Percentiles rank a stretch among this genome's conserved stretches.
These are phyloP conservation scores for Lophius americanus DNA, from an alignment of 2,797 vertebrate genomes.

Conservation along the genomic window DNA sequence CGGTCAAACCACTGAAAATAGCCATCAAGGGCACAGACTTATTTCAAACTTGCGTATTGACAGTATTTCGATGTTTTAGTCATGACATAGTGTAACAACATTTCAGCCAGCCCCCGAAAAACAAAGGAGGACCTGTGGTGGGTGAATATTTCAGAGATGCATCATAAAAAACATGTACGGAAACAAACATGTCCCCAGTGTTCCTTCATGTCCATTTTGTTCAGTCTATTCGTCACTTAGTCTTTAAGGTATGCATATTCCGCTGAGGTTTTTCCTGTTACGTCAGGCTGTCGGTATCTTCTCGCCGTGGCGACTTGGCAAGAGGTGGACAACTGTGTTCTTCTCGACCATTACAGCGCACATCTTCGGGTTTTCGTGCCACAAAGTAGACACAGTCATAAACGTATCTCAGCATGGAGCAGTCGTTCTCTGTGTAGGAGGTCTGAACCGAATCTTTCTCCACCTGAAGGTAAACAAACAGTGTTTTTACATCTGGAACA, in stretches of 20 bases:
- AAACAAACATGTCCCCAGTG: constrained; percentile 31
- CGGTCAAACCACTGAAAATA: constrained; percentile 18
- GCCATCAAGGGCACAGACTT: constrained; percentile 2
- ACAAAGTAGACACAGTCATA: constrained; percentile 99
- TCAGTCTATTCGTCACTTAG: constrained; percentile 11
- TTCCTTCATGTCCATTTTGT: constrained; percentile 20
- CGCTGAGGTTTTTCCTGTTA: constrained; percentile 58
- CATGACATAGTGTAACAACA: constrained; percentile 2
- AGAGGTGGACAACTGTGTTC: constrained; percentile 62
- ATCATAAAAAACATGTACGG: constrained; percentile 36
- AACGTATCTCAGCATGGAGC: constrained; percentile 96
- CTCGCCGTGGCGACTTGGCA: constrained; percentile 71
- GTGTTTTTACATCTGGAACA: background rate
- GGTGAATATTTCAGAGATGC: constrained; percentile 23
- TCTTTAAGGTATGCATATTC: background rate
- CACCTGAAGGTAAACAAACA: constrained; percentile 79
- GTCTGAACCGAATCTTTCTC: constrained; percentile 92
- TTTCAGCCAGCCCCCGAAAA: background rate
- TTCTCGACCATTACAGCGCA: constrained; percentile 62
- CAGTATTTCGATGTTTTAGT: constrained; percentile 15
- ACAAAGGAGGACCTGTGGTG: background rate
- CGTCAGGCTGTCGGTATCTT: constrained; percentile 59
- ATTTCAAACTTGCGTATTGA: constrained; percentile 1
- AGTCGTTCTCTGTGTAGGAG: constrained; percentile 97
- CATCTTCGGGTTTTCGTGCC: constrained; percentile 88